Evolutionary conservation across 2,888 invertebrate species (phyloP).

Genomic region (Eremobia ochroleuca): DNA sequence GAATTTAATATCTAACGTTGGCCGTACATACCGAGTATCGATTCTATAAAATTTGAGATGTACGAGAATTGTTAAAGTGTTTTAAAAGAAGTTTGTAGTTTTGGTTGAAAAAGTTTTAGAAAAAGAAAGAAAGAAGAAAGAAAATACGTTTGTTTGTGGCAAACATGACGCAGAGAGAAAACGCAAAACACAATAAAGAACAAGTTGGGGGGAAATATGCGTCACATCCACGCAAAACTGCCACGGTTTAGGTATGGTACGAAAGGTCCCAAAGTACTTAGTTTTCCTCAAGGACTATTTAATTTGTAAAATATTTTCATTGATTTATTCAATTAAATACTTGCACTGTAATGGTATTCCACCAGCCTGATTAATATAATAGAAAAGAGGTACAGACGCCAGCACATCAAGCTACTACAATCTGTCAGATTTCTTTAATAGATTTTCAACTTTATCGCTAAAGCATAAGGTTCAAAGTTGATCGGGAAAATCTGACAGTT

Average conservation of each 20-base stretch:
- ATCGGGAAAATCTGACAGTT: too few relatives aligned
- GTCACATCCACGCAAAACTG: too few relatives aligned
- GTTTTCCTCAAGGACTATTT: neutral
- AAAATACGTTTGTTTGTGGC: too few relatives aligned
- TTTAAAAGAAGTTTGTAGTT: neutral
- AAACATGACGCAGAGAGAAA: too few relatives aligned
- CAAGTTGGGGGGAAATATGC: too few relatives aligned
- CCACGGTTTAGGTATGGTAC: neutral
- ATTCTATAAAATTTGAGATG: slow-evolving; percentile 40
- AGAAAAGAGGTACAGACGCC: neutral
- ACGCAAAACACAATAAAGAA: too few relatives aligned
- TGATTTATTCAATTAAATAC: neutral
- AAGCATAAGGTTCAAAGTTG: too few relatives aligned
- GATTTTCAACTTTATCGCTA: too few relatives aligned
- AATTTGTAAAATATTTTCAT: neutral
- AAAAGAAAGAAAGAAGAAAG: neutral
- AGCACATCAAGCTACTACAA: too few relatives aligned
- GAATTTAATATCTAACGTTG: slow-evolving; percentile 72
- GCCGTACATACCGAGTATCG: slow-evolving; percentile 51
- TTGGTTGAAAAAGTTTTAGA: neutral
- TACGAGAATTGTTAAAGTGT: slow-evolving; percentile 19
- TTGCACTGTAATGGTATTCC: neutral
- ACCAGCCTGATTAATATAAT: neutral
- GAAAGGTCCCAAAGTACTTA: neutral
- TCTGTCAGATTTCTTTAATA: too few relatives aligned